These are phyloP conservation scores for Pycnomerus fuliginosus DNA, from an alignment of 2,888 invertebrate genomes.

Conservation along the genomic window DNA sequence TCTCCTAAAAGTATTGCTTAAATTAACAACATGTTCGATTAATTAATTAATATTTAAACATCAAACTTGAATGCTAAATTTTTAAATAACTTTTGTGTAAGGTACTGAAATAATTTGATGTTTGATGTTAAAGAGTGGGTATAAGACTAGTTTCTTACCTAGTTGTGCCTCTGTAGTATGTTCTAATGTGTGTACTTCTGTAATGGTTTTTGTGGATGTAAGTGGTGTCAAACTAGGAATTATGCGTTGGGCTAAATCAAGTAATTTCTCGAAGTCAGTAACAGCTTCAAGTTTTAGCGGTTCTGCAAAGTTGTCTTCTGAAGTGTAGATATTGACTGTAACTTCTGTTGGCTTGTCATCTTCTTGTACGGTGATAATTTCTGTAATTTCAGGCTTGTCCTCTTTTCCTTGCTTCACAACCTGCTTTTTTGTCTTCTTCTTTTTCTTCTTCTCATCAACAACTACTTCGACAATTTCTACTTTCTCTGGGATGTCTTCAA, in stretches of 20 bases:
- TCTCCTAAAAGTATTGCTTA: constrained; percentile 34
- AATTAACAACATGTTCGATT: no score
- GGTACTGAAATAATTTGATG: constrained; percentile 3
- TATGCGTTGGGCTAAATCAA: constrained; percentile 25
- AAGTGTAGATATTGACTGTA: constrained; percentile 23
- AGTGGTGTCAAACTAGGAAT: constrained; percentile 35
- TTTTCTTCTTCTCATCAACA: constrained; percentile 27
- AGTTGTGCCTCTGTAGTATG: constrained; percentile 38
- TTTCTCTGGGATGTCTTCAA: constrained; percentile 26
- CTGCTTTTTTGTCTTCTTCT: constrained; percentile 47
- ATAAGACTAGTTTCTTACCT: constrained; percentile 38
- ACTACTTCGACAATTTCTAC: constrained; percentile 27
- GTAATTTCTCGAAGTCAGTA: constrained; percentile 25
- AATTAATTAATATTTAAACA: background rate
- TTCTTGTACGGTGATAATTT: constrained; percentile 29
- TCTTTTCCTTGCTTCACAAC: constrained; percentile 44
- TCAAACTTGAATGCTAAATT: background rate
- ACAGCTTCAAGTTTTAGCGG: constrained; percentile 23
- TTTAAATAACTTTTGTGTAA: background rate
- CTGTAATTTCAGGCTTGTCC: constrained; percentile 35
- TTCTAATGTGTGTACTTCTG: constrained; percentile 44
- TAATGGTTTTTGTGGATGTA: constrained; percentile 39
- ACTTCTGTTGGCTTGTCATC: constrained; percentile 25
- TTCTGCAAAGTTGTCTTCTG: constrained; percentile 20
- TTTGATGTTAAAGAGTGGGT: constrained; percentile 12